Evolutionary conservation across 2,888 invertebrate species (phyloP).

Genomic region (Parelbella ahira): DNA sequence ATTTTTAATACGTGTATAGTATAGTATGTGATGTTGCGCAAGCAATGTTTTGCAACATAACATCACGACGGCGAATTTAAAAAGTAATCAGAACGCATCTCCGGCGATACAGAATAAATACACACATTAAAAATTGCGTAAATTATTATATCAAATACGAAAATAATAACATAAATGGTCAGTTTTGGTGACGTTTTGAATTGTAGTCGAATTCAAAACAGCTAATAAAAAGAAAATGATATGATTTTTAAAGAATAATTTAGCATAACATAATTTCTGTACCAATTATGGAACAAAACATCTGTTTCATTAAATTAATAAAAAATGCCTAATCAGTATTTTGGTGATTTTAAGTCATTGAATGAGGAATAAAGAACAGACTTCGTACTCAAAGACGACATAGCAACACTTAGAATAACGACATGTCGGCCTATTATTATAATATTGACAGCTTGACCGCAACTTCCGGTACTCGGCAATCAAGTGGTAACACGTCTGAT

Average conservation of each 20-base stretch:
- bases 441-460: conserved; percentile 7
- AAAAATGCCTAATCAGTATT: no score
- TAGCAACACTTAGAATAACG: not conserved
- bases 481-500: conserved; percentile 3
- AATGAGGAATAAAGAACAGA: conserved; percentile 1
- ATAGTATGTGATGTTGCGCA: conserved; percentile 4
- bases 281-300: no score
- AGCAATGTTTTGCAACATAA: conserved; percentile 16
- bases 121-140: conserved; percentile 8
- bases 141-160: not conserved
- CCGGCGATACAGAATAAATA: conserved; percentile 34
- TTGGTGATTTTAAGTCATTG: no score
- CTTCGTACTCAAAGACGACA: conserved; percentile 1
- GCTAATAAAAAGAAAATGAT: no score
- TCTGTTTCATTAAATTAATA: no score
- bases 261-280: no score
- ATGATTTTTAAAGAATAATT: no score
- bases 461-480: conserved; percentile 12
- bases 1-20: no score
- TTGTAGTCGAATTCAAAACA: no score
- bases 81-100: conserved; percentile 48
- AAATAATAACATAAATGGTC: no score
- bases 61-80: conserved; percentile 20
- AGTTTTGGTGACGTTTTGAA: no score
- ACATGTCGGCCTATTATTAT: conserved; percentile 8